Conservation (phyloP, 2,113 vertebrate genomes). For the Artemisiospiza belli region DNA sequence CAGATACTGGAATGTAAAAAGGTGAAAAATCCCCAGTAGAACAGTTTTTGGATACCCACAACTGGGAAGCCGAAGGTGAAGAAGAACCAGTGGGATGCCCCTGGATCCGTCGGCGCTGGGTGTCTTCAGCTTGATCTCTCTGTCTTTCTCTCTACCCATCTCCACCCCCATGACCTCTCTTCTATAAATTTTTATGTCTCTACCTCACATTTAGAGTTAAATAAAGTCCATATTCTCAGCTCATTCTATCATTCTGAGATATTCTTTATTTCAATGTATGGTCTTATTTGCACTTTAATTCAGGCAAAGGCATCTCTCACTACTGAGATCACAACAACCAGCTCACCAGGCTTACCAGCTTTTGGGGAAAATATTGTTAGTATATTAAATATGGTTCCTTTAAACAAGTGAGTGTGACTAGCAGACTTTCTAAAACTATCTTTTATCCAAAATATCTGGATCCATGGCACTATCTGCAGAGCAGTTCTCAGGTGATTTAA, state of each 20-base stretch:
- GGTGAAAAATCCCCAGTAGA: no score
- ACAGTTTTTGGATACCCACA: no score
- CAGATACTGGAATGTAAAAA: not conserved
- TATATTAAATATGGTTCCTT: not conserved
- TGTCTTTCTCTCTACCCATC: no score
- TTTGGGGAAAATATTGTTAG: not conserved
- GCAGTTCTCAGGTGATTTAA: not conserved
- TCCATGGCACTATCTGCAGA: fast-evolving
- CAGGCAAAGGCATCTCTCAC: not conserved
- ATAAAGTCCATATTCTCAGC: not conserved
- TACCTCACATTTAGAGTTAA: not conserved
- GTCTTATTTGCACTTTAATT: not conserved
- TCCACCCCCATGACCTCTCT: not conserved
- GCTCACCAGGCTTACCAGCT: not conserved
- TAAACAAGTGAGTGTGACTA: not conserved
- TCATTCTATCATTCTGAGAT: not conserved
- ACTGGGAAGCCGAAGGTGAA: not conserved
- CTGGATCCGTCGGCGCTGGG: no score
- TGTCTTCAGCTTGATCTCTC: not conserved
- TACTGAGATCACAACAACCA: not conserved
- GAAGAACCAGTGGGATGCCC: not conserved
- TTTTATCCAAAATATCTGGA: not conserved
- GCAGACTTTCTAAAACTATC: not conserved
- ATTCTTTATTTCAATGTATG: not conserved
- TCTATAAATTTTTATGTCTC: not conserved